Base-by-base conservation (phyloP, 2,888 invertebrate species). In the Dryobota labecula region DNA sequence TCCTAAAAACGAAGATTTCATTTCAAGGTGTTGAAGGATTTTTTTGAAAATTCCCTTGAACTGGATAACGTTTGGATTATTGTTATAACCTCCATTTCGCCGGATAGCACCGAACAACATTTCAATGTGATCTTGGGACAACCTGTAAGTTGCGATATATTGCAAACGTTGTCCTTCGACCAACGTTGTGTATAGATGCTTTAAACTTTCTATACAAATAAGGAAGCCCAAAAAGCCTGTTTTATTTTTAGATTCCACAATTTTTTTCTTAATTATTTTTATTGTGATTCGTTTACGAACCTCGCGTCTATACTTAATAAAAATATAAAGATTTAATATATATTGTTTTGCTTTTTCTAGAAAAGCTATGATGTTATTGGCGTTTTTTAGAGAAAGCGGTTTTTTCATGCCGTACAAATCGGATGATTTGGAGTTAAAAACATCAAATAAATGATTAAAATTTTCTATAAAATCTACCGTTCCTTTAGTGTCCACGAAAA, bases 1-100 rank as follows among this genome's bases (percentile, higher is more conserved):
- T 33, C 74, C 74, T 49, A 51, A 45, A 75, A 78, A 76, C 9
- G 72, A 53, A 20, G 68, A 71, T 18, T 57, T 61, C 18, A 74
- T 53, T 76, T 78, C 73, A n/a, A 78, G 24, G 51, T 67, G 64
- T 27, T 61, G 43, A 36, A 73, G 54, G 6, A 62, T 56, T 73
- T 76, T 76, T 71, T 73, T 80, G 47, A 56, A 80, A 54, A 70
- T 73, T 18, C 54, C 60, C 13, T 76, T 73, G 30, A 80, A 77
- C 36, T 75, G 75, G 1, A 65, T 57, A 15, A 27, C 70, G 33
- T 79, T 84, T 20, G 80, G 79, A 57, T 82, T 82, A 67, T 84
- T 78, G 18, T 84, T 82, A 41, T 73, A 75, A 15, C 78, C 75
- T 18, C 61, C 66, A 18, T 66, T 72, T 66, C 47, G 71, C 13